Evolutionary conservation across 2,113 vertebrate species (phyloP).

Genomic region (Paracanthobrama guichenoti): DNA sequence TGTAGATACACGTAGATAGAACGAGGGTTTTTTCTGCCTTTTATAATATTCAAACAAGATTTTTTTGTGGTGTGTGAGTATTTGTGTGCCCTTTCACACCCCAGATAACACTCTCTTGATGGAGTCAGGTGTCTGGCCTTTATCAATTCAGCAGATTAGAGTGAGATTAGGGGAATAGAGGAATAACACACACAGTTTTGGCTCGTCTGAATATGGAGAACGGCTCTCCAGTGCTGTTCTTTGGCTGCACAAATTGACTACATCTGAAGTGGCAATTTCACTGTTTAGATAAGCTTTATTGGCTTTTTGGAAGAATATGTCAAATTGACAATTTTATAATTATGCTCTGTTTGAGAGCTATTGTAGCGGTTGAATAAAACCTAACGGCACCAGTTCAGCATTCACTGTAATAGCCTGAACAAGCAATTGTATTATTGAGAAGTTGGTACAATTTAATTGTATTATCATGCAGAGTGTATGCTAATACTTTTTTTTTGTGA

Average conservation of each 20-base stretch:
- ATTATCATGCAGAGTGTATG: constrained; percentile 44
- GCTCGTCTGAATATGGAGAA: constrained; percentile 31
- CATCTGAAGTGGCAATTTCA: constrained; percentile 56
- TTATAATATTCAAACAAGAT: constrained; percentile 79
- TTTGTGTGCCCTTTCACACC: constrained; percentile 77
- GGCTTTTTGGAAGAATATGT: constrained; percentile 52
- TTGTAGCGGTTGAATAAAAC: constrained; percentile 41
- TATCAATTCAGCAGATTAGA: constrained; percentile 86
- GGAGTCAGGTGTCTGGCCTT: constrained; percentile 86
- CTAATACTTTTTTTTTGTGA: constrained; percentile 34
- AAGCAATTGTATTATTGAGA: constrained; percentile 51
- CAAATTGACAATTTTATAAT: constrained; percentile 56
- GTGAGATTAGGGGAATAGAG: constrained; percentile 64
- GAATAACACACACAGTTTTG: constrained; percentile 40
- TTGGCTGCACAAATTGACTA: constrained; percentile 60
- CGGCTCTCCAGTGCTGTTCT: constrained; percentile 27
- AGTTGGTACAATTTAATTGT: not conserved
- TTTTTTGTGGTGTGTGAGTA: constrained; percentile 62
- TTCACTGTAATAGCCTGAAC: constrained; percentile 44
- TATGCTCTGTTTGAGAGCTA: constrained; percentile 43
- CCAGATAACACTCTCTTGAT: constrained; percentile 80
- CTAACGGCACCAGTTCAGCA: constrained; percentile 33
- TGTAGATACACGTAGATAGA: constrained; percentile 56
- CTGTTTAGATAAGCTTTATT: constrained; percentile 58
- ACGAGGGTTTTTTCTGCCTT: constrained; percentile 59